phyloP scores from a whole-genome alignment of 2,113 vertebrate species.

The Arizona elegans region DNA sequence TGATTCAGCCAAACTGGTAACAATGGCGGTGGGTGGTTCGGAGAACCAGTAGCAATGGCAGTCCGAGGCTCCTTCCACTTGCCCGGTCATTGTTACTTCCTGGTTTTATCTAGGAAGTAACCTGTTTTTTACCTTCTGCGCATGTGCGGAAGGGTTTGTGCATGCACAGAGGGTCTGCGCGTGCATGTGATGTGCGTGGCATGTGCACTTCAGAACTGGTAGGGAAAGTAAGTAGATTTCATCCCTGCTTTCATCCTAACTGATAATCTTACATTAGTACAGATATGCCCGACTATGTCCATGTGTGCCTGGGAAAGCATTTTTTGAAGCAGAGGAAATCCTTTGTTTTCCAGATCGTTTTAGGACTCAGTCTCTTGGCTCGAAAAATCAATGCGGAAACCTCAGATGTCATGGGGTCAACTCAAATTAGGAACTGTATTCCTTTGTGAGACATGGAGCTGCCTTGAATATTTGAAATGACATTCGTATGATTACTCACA shows the following conservation, averaged over 20 bases:
- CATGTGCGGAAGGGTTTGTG: no score
- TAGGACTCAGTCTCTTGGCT: background rate
- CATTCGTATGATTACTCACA: slow-evolving; percentile 9
- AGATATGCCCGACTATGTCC: background rate
- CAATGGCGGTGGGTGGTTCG: no score
- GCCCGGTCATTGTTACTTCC: no score
- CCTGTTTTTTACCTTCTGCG: no score
- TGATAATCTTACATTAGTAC: background rate
- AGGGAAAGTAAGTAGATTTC: no score
- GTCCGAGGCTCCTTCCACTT: no score
- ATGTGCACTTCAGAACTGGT: no score
- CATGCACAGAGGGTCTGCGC: no score
- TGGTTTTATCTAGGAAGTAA: no score
- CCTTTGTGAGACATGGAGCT: slow-evolving; percentile 1
- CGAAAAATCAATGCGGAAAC: background rate
- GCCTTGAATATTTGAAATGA: slow-evolving; percentile 23
- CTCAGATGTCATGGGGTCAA: slow-evolving; percentile 14
- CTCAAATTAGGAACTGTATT: slow-evolving; percentile 3
- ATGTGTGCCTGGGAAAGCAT: background rate
- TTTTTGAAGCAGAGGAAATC: background rate
- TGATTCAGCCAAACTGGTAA: no score
- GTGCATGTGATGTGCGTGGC: no score
- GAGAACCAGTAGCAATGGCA: no score
- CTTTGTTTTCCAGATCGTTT: background rate
- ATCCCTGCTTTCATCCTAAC: background rate